Evolutionary conservation across 2,113 vertebrate genomes (phyloP).

Genomic region (Lasiurus borealis): DNA sequence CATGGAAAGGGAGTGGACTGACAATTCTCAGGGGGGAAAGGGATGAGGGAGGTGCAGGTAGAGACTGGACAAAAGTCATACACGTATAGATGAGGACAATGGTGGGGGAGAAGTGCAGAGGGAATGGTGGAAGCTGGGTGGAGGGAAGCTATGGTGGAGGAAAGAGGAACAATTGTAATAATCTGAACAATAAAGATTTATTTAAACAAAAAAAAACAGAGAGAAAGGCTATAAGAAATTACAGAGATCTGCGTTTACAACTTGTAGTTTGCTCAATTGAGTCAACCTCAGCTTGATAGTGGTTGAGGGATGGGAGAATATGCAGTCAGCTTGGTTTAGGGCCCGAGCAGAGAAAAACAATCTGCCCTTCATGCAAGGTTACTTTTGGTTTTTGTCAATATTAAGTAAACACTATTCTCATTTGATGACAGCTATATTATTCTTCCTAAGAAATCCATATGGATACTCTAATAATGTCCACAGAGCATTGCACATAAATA

Average conservation of each 20-base stretch:
- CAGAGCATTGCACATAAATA: constrained; percentile 63
- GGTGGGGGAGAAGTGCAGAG: no score
- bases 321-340: neutral
- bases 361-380: neutral
- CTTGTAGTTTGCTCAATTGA: neutral
- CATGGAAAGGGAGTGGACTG: no score
- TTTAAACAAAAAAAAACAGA: no score
- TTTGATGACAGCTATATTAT: constrained; percentile 4
- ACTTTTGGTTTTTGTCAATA: constrained; percentile 15
- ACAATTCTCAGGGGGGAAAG: no score
- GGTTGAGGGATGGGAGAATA: neutral
- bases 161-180: no score
- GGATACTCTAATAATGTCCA: constrained; percentile 61
- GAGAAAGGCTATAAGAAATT: neutral
- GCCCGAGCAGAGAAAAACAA: constrained; percentile 4
- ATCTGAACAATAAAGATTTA: no score
- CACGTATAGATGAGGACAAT: no score
- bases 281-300: neutral
- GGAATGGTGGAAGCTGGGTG: no score
- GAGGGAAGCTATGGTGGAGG: no score
- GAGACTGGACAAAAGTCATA: no score
- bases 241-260: neutral
- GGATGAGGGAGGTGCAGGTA: no score
- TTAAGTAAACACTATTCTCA: constrained; percentile 48
- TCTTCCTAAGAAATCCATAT: constrained; percentile 44